These are phyloP conservation scores for Colostygia pectinataria DNA, from an alignment of 2,888 invertebrate genomes.

Conservation along the genomic window DNA sequence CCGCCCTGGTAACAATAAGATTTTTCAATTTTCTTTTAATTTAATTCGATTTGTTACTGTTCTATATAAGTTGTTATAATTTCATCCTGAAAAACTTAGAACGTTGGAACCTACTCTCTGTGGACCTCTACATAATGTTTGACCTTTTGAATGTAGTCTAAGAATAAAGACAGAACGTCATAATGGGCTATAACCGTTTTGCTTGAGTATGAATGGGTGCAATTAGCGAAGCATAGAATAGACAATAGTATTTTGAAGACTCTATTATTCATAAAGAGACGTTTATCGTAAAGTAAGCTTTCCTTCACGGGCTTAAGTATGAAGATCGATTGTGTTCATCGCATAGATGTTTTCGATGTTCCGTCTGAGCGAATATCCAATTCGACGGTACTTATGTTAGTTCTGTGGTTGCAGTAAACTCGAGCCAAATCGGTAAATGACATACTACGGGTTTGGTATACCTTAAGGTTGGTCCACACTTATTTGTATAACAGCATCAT, in stretches of 20 bases:
- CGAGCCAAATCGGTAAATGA: conserved; percentile 1
- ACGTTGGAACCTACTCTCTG: background rate
- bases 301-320: background rate
- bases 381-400: background rate
- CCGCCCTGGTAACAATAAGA: no score
- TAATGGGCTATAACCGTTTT: conserved; percentile 43
- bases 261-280: background rate
- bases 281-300: background rate
- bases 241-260: conserved; percentile 1
- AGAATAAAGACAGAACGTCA: conserved; percentile 38
- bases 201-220: conserved; percentile 47
- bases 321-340: background rate
- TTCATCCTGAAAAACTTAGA: conserved; percentile 6
- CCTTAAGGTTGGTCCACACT: no score
- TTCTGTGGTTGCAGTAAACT: background rate
- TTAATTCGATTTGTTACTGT: no score
- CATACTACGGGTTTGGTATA: no score
- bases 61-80: conserved; percentile 6
- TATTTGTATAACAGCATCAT: background rate
- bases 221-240: conserved; percentile 46
- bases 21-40: no score
- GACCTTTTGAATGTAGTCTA: conserved; percentile 24
- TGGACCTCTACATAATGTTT: conserved; percentile 8
- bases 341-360: no score
- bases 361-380: no score